Evolutionary conservation across 2,797 vertebrate genomes (phyloP).

Genomic region (Sebastes taczanowskii): DNA sequence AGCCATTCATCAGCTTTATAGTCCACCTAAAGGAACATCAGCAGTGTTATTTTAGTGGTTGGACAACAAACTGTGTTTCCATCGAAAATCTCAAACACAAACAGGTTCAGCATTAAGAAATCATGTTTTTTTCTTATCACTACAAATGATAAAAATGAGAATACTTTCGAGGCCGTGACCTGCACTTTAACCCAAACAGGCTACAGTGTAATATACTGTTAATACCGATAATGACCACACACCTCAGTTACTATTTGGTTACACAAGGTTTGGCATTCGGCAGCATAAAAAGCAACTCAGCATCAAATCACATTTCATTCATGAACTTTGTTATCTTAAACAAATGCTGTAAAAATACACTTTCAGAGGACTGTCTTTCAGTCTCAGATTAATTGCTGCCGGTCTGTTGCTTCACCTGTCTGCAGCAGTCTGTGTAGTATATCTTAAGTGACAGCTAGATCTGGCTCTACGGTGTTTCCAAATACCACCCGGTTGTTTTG

Average conservation of each 20-base stretch:
- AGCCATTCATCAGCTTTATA: slow-evolving; percentile 98
- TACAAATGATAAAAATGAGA: neutral
- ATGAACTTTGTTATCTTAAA: neutral
- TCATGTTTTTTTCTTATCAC: neutral
- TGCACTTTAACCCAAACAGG: neutral
- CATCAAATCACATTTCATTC: neutral
- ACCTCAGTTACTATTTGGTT: neutral
- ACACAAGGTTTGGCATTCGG: neutral
- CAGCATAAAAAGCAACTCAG: neutral
- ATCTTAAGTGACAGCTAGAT: slow-evolving; percentile 2
- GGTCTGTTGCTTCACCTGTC: slow-evolving; percentile 36
- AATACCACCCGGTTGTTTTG: neutral
- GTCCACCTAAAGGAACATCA: slow-evolving; percentile 86
- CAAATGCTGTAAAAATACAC: neutral
- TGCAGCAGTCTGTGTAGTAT: neutral
- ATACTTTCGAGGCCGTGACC: neutral
- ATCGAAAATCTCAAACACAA: neutral
- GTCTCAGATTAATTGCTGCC: slow-evolving; percentile 1
- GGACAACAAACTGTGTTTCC: neutral
- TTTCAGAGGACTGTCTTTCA: neutral
- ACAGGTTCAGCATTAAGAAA: neutral
- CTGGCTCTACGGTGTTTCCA: slow-evolving; percentile 8
- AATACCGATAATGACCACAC: neutral
- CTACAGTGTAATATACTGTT: neutral
- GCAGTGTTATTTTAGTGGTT: neutral